phyloP scores from a whole-genome alignment of 2,888 invertebrate species.

The Dysmachus trigonus region DNA sequence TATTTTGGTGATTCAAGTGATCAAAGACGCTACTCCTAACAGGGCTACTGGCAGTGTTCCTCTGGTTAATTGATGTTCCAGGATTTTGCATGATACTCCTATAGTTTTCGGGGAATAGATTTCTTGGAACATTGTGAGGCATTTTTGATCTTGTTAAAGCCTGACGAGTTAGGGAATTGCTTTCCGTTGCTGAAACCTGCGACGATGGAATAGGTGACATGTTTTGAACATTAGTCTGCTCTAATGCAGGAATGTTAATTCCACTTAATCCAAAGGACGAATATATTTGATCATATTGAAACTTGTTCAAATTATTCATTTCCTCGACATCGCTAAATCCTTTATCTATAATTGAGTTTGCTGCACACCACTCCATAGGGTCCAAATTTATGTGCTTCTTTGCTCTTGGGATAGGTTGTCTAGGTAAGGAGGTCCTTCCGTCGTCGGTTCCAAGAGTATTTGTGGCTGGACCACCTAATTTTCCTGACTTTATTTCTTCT shows the following conservation, averaged over 20 bases:
- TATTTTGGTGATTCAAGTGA: constrained; percentile 52
- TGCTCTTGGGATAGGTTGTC: constrained; percentile 76
- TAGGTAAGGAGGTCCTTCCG: constrained; percentile 59
- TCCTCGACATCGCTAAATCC: constrained; percentile 63
- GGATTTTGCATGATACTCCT: constrained; percentile 43
- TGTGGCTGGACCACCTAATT: constrained; percentile 69
- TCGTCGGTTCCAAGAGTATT: constrained; percentile 68
- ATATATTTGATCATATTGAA: constrained; percentile 52
- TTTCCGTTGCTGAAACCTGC: constrained; percentile 55
- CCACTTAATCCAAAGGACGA: constrained; percentile 55
- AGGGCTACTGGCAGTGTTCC: constrained; percentile 65
- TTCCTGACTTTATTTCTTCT: constrained; percentile 87
- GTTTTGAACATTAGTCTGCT: constrained; percentile 52
- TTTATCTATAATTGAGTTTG: constrained; percentile 55
- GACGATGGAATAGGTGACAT: constrained; percentile 56
- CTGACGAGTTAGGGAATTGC: constrained; percentile 56
- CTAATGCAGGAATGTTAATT: constrained; percentile 54
- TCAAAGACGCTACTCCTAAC: constrained; percentile 59
- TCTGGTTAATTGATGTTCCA: constrained; percentile 58
- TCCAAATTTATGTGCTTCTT: constrained; percentile 72
- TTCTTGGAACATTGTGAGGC: constrained; percentile 42
- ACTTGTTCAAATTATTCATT: constrained; percentile 54
- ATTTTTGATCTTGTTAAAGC: constrained; percentile 54
- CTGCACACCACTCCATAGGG: constrained; percentile 66
- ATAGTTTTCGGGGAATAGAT: constrained; percentile 47